phyloP scores from a whole-genome alignment of 2,888 invertebrate genomes.

The Lasioglossum oenotherae region DNA sequence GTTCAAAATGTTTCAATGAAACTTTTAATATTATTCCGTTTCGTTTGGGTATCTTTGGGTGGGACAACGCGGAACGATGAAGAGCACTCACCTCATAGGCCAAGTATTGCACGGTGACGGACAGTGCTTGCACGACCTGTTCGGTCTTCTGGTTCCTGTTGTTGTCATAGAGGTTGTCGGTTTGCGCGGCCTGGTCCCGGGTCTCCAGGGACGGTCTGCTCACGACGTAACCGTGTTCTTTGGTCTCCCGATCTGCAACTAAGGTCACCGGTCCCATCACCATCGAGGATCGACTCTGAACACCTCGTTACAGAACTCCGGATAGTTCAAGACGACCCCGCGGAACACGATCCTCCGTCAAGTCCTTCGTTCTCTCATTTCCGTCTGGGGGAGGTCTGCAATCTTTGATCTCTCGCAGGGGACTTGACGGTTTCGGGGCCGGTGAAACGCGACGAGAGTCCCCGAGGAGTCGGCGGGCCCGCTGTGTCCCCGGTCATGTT shows the following conservation, averaged over 20 bases:
- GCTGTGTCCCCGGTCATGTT: conserved; percentile 24
- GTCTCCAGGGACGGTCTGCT: conserved; percentile 76
- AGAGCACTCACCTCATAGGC: conserved; percentile 86
- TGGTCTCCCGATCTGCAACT: conserved; percentile 79
- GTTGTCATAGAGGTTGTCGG: conserved; percentile 72
- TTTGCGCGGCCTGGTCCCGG: conserved; percentile 85
- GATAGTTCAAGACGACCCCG: not conserved
- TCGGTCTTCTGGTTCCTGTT: conserved; percentile 84
- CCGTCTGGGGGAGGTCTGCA: not conserved
- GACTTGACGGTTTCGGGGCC: not conserved
- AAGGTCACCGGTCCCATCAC: conserved; percentile 76
- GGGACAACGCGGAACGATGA: not conserved
- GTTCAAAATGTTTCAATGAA: no score
- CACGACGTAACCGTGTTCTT: conserved; percentile 67
- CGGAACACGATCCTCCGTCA: not conserved
- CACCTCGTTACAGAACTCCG: not conserved
- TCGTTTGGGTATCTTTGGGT: no score
- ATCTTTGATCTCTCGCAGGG: not conserved
- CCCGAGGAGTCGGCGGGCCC: not conserved
- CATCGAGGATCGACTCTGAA: conserved; percentile 29
- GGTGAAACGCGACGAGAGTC: conserved; percentile 9
- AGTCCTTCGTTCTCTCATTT: not conserved
- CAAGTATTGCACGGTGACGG: conserved; percentile 93
- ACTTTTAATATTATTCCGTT: no score
- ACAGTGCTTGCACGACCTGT: conserved; percentile 92